A percentile compares a stretch with the other conserved stretches of the same genome.
Evolutionary conservation across 2,797 vertebrate species (phyloP).

Genomic region (Enteromius viviparus): DNA sequence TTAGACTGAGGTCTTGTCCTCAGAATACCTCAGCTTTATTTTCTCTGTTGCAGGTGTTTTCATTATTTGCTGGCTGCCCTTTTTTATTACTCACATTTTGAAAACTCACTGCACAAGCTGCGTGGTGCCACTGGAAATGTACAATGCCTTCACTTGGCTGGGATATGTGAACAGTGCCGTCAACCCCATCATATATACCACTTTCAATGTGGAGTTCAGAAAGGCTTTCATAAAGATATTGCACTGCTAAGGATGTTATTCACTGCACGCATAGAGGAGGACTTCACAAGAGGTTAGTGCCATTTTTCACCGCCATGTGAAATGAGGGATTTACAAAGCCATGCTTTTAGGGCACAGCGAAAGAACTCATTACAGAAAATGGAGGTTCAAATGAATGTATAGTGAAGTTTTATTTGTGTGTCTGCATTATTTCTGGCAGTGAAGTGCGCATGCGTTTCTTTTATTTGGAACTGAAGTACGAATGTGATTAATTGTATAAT

Average conservation of each 20-base stretch:
- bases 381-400: constrained; percentile 58
- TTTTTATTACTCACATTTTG: constrained; percentile 98
- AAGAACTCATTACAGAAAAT: constrained; percentile 34
- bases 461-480: not conserved
- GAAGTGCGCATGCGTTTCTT: not conserved
- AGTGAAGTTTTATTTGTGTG: constrained; percentile 31
- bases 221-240: constrained; percentile 99
- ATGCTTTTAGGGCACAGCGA: constrained; percentile 11
- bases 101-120: constrained; percentile 89
- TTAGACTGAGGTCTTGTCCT: constrained; percentile 8
- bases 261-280: not conserved
- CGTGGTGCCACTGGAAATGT: constrained; percentile 90
- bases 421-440: constrained; percentile 28
- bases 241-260: constrained; percentile 83
- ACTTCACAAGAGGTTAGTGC: constrained; percentile 42
- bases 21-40: constrained; percentile 11
- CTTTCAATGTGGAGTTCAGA: constrained; percentile 97
- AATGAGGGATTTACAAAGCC: constrained; percentile 24
- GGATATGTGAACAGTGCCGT: constrained; percentile 98
- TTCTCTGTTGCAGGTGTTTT: constrained; percentile 86
- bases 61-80: constrained; percentile 99
- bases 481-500: constrained; percentile 30
- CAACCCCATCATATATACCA: constrained; percentile 99
- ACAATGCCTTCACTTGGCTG: constrained; percentile 97
- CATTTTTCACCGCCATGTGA: constrained; percentile 29